These are phyloP conservation scores for Buphagus erythrorhynchus DNA, from an alignment of 2,797 vertebrate genomes.

Conservation along the genomic window DNA sequence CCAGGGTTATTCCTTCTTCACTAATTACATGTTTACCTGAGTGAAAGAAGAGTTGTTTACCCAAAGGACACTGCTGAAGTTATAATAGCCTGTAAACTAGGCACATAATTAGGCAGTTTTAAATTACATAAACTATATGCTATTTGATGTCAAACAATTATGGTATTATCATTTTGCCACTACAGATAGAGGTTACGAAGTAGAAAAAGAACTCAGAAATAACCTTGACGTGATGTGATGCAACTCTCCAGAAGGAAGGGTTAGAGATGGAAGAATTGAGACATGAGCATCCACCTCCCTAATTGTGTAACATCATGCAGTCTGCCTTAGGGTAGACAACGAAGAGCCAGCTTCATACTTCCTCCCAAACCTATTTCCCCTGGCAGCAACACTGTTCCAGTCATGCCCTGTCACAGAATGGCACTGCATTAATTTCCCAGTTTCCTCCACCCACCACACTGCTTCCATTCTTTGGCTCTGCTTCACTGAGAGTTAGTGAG, in stretches of 20 bases:
- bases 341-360: not conserved
- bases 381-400: not conserved
- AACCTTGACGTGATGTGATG: not conserved
- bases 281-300: not conserved
- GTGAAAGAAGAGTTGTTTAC: not conserved
- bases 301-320: no score
- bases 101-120: not conserved
- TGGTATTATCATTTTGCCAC: not conserved
- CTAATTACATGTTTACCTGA: not conserved
- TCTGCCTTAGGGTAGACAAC: not conserved
- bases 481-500: not conserved
- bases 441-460: not conserved
- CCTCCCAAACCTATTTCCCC: not conserved
- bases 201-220: not conserved
- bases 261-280: not conserved
- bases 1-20: not conserved
- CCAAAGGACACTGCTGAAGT: not conserved
- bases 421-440: not conserved
- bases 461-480: not conserved
- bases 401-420: not conserved
- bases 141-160: constrained; percentile 2
- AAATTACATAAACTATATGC: not conserved
- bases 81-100: not conserved
- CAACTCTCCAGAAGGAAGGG: not conserved
- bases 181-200: not conserved